These are phyloP conservation scores for Drosophila limbata DNA, from an alignment of 2,888 invertebrate species.

Conservation along the genomic window DNA sequence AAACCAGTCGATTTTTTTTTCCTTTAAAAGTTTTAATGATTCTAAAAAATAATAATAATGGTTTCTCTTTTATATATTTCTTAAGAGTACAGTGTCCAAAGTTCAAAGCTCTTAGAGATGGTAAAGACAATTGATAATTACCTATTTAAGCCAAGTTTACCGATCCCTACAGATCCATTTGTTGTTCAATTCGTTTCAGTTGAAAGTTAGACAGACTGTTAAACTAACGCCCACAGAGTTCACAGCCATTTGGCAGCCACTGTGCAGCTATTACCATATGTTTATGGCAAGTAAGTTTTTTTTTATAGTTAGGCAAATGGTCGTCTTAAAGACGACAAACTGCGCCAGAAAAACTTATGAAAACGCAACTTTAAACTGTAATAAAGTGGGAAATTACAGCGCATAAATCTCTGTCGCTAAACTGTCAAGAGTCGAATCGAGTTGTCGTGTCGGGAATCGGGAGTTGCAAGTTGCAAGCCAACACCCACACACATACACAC, in stretches of 20 bases:
- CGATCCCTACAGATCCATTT: background rate
- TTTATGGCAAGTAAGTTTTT: conserved; percentile 6
- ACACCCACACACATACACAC: conserved; percentile 63
- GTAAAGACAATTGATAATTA: background rate
- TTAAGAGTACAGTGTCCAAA: background rate
- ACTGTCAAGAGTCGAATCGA: conserved; percentile 67
- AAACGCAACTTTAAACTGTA: conserved; percentile 80
- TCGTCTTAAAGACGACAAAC: conserved; percentile 53
- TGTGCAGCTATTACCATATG: conserved; percentile 24
- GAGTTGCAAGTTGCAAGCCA: conserved; percentile 48
- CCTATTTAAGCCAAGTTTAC: background rate
- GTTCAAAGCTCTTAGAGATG: background rate
- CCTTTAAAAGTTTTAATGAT: too few species aligned
- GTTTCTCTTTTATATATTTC: too few species aligned
- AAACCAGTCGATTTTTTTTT: too few species aligned
- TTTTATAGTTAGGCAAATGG: conserved; percentile 58
- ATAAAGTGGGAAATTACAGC: conserved; percentile 80
- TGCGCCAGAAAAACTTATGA: conserved; percentile 68
- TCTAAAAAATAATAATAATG: too few species aligned
- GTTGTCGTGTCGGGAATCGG: conserved; percentile 37
- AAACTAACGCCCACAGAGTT: conserved; percentile 4
- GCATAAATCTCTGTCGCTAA: conserved; percentile 80
- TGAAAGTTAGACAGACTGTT: background rate
- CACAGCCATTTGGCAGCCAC: conserved; percentile 14
- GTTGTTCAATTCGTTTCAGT: background rate